Base-by-base conservation (phyloP, 1,140 invertebrate species). In the Listronotus bonariensis region DNA sequence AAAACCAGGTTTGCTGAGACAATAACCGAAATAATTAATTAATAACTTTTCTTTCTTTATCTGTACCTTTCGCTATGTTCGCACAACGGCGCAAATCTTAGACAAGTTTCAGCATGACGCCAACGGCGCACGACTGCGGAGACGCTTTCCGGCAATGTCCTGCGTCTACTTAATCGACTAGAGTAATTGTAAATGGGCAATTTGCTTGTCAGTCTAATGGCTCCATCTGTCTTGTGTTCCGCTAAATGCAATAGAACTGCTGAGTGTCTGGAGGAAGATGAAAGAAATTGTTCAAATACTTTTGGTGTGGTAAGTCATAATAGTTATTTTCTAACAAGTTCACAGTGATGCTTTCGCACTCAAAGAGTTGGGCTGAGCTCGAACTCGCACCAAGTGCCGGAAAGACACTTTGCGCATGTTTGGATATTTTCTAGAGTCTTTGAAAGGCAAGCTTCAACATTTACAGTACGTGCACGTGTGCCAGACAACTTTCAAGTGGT, bases 211-310 rank as follows among this genome's bases (percentile, higher is more conserved):
- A n/a, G n/a, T 80, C 65, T 78, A 84, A 72, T 84, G 84, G 72
- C 80, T 87, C 68, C 48, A 78, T 80, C 75, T 87, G 80, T 55
- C 62, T 75, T 74, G 31, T 67, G 53, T 0, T 11, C 61, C 0
- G 78, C 70, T 2, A 70, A 60, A 18, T 78, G 76, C 57, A 77
- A 77, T 51, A 20, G 84, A 6, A 86, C 87, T 56, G 66, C 78
- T 2, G 90, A 93, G 54, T 92, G 91, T 75, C 87, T 0, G 85
- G 86, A 40, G 84, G 86, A 85, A 46, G 88, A 89, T 67, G 88
- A 90, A 68, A 71, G 68, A 0, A 80, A 80, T 6, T 89, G 87
- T 55, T 77, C 75, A 0, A 72, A n/a, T n/a, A n/a, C n/a, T n/a
- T n/a, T 73, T 11, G n/a, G n/a, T 82, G 82, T 36, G 74, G 73